phyloP scores from a whole-genome alignment of 2,888 invertebrate genomes.

The Orchesella flavescens region DNA sequence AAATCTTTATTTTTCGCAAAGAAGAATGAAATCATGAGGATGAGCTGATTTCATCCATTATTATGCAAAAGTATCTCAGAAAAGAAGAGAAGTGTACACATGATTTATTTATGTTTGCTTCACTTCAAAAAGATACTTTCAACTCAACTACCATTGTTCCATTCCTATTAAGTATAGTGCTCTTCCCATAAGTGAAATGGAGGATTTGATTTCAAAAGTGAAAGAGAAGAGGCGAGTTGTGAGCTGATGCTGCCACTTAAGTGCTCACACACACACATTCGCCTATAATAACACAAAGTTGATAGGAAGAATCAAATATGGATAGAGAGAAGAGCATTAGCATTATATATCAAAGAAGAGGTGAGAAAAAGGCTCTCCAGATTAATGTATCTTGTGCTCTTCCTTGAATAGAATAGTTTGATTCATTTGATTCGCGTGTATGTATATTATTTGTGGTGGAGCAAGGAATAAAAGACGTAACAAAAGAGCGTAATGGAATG shows the following conservation, averaged over 20 bases:
- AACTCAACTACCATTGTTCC: not conserved
- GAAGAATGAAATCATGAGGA: slow-evolving; percentile 21
- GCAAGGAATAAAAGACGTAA: slow-evolving; percentile 11
- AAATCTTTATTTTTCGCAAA: not conserved
- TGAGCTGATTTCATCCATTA: slow-evolving; percentile 6
- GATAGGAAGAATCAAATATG: not conserved
- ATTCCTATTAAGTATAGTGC: not conserved
- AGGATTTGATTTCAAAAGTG: slow-evolving; percentile 43
- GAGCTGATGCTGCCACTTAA: slow-evolving; percentile 37
- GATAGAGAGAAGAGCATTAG: not conserved
- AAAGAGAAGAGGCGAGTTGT: slow-evolving; percentile 7
- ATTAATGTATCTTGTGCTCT: not conserved
- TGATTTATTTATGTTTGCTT: slow-evolving; percentile 41
- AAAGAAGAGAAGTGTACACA: not conserved
- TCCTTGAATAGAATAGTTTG: not conserved
- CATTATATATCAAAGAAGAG: not conserved
- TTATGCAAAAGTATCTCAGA: not conserved
- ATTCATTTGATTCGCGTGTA: not conserved
- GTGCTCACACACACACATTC: not conserved
- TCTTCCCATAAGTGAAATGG: slow-evolving; percentile 25
- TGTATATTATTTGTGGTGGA: not conserved
- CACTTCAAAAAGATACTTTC: slow-evolving; percentile 9
- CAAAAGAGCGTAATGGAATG: slow-evolving; percentile 52
- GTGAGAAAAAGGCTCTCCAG: not conserved
- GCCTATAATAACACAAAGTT: not conserved